A percentile compares a stretch with the other conserved stretches of the same genome.
Conservation (phyloP, 1,140 invertebrate species). For the Pristionchus pacificus region DNA sequence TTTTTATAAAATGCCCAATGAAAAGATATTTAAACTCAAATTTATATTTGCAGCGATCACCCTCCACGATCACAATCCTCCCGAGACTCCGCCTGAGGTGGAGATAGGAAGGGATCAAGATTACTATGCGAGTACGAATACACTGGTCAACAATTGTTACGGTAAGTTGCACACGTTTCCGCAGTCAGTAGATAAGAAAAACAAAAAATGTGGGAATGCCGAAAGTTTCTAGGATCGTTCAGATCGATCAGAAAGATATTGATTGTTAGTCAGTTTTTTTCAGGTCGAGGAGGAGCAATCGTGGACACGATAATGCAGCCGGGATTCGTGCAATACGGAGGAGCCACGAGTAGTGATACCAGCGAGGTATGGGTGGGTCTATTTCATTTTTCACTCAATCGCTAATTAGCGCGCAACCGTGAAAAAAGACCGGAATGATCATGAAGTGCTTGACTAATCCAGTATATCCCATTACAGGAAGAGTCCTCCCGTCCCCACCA, state of each 20-base stretch:
- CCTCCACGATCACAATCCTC: slow-evolving; percentile 18
- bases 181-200: slow-evolving; percentile 2
- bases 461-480: background rate
- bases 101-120: slow-evolving; percentile 12
- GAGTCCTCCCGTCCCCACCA: slow-evolving; percentile 11
- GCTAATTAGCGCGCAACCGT: too few species aligned
- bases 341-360: slow-evolving; percentile 17
- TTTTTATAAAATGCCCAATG: slow-evolving; percentile 1
- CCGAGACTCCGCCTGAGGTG: slow-evolving; percentile 20
- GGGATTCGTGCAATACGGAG: slow-evolving; percentile 9
- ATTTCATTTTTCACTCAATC: too few species aligned
- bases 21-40: slow-evolving; percentile 5
- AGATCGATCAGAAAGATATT: background rate
- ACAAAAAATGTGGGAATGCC: slow-evolving; percentile 4
- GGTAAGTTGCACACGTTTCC: slow-evolving; percentile 18
- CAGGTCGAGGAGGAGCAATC: slow-evolving; percentile 7
- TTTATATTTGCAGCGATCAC: slow-evolving; percentile 30
- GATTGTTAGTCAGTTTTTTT: background rate
- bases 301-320: slow-evolving; percentile 29
- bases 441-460: background rate
- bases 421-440: background rate
- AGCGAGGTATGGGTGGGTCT: background rate
- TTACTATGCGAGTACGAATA: background rate
- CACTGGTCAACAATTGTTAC: background rate
- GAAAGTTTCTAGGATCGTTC: slow-evolving; percentile 14